Base-by-base conservation (phyloP, 1,140 invertebrate species). In the Meloidogyne chitwoodi region DNA sequence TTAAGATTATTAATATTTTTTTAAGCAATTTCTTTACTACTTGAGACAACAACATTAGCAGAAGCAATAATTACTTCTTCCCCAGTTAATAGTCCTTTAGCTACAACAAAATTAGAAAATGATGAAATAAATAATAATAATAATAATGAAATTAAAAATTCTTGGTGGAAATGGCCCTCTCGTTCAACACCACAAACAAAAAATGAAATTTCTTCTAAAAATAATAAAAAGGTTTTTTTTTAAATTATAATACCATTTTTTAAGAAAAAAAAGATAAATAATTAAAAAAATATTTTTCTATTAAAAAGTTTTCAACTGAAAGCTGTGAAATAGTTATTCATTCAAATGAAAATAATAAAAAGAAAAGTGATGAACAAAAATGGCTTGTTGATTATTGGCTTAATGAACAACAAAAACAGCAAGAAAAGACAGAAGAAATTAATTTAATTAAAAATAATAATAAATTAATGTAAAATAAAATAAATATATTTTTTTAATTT, bases 341-440 rank as follows among this genome's bases (percentile, higher is more conserved):
- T 6, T 38, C 10, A 38, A 38, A n/a, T n/a, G 19, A n/a, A n/a
- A n/a, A n/a, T 56, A 56, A n/a, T 56, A 56, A 56, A 56, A 56
- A 56, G 48, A 70, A 29, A 61, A 44, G 22, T 29, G 68, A 44
- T 64, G 64, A 34, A 73, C 38, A 63, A 56, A 34, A 73, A 73
- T 73, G 71, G 71, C 26, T 73, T 38, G 24, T 77, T 34, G 31
- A 76, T 63, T 65, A 34, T 61, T 77, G 76, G 76, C 31, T 77
- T 27, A 75, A 48, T 2, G 74, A 73, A 6, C 76, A 77, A 31
- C 24, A 63, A 34, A 10, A 61, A 19, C 12, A 56, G n/a, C 38
- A 41, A 61, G 75, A 24, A 27, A 65, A 31, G 27, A 34, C 16
- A 19, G 8, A 22, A 63, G 44, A 64, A 63, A 63, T 34, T 29